Evolutionary conservation across 1,140 invertebrate species (phyloP), one percentile per base, ranked within the genome.

Genomic region (Acromyrmex charruanus): DNA sequence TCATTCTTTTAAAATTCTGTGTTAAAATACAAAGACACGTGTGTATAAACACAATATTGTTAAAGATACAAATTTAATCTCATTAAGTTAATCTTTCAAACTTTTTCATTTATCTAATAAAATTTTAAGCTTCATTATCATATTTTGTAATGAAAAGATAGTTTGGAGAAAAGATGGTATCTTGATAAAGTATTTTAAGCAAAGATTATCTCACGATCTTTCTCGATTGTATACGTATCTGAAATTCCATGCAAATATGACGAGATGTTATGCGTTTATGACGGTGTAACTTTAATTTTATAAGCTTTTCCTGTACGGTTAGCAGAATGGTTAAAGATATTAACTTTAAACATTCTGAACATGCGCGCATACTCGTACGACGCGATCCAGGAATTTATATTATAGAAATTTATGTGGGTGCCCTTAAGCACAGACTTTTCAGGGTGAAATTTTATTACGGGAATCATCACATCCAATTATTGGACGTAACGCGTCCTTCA

Each of bases 361-460:
- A 49, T 63, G 49, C 14, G 25, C 80, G 28, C 44, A n/a, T 69
- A 80, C 31, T 35, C 28, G 77, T 21, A 35, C 58, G 55, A 39
- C n/a, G 25, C 28, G 49, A 49, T 21, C n/a, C 53, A 35, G 28
- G 80, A 84, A 84, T 84, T 84, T 75, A 84, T 84, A 84, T 84
- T 75, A 75, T 84, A 84, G 69, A 84, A 84, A 84, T 75, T 84
- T 84, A 84, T 61, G 39, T 44, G 69, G 74, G 28, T 75, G 55
- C 80, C 39, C 69, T 84, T 74, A 44, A 75, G 80, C 69, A 53
- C 80, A 53, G 55, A 61, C 39, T 61, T 84, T 63, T 61, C 69
- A 49, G 25, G 9, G 31, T 65, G 14, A 84, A 84, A 84, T 84
- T 84, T 84, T 84, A 84, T 84, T 84, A 84, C 55, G 55, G 25